Evolutionary conservation across 1,140 invertebrate genomes (phyloP), one percentile per base, ranked within the genome.

Genomic region (Drosophila virilis): DNA sequence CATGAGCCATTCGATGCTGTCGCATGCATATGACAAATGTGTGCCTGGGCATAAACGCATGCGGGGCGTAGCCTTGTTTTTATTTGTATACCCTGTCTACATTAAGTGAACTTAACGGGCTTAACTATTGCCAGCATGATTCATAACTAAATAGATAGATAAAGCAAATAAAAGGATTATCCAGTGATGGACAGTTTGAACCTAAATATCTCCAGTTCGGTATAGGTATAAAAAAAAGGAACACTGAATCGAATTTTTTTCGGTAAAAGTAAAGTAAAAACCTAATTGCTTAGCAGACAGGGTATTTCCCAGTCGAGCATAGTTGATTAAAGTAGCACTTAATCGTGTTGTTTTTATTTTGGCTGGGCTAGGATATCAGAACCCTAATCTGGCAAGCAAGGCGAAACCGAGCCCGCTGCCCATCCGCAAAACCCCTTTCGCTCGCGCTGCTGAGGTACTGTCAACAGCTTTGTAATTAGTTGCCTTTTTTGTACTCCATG

Each of bases 381-480:
- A 32, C 46, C 48, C 15, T 70, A 70, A 62, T 61, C 50, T 66
- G 62, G n/a, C 38, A 22, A 38, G 54, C 33, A 40, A 59, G 52
- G 51, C 58, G 38, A 60, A 75, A 57, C 51, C 13, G 33, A 32
- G 10, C 10, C 42, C 50, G 28, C 12, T 64, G 46, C 35, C 15
- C 22, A 32, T n/a, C 17, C 9, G 22, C n/a, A 6, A 13, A 51
- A 68, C 35, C 65, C 57, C 57, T 65, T 65, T 15, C 33, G 28
- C 54, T 35, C 6, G n/a, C 28, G 32, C 46, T 28, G 65, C 32
- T 64, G 32, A 57, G 51, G 52, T 35, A 45, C 70, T 75, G 73
- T 75, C 73, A 75, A 61, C 73, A 75, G 59, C 67, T 59, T 67
- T 71, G 76, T 86, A 86, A 86, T 86, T 86, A 86, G 84, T 83